These are phyloP conservation scores for Eubasilissa splendida DNA, from an alignment of 2,888 invertebrate genomes.

Conservation along the genomic window DNA sequence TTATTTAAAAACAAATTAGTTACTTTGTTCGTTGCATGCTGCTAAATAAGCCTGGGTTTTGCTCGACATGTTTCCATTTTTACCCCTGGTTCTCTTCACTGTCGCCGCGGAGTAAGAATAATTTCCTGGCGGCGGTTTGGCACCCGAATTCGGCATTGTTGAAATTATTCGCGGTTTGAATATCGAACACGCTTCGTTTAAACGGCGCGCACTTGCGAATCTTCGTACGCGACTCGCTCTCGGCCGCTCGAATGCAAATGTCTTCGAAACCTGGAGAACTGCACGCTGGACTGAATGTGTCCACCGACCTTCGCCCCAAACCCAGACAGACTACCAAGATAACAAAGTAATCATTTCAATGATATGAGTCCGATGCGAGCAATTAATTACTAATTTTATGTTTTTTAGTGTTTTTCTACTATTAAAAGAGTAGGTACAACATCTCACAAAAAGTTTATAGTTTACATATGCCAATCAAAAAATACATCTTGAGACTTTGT, in stretches of 20 bases:
- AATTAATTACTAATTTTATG: too few species aligned
- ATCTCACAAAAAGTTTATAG: too few species aligned
- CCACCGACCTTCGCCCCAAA: constrained; percentile 1
- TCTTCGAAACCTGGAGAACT: neutral
- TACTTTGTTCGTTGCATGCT: constrained; percentile 46
- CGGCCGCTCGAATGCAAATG: neutral
- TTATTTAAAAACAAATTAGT: neutral
- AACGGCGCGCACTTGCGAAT: too few species aligned
- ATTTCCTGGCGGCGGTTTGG: neutral
- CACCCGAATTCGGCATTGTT: neutral
- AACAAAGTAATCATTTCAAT: neutral
- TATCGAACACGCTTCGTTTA: neutral
- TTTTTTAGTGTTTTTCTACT: too few species aligned
- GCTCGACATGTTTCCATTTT: constrained; percentile 45
- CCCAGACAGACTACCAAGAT: neutral
- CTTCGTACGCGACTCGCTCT: too few species aligned
- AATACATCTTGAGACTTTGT: too few species aligned
- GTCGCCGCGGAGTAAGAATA: constrained; percentile 10
- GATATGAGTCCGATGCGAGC: too few species aligned
- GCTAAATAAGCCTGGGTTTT: constrained; percentile 50
- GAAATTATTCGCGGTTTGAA: neutral
- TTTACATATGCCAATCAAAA: too few species aligned
- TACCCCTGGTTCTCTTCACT: constrained; percentile 22
- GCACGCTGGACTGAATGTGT: neutral
- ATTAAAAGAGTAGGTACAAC: too few species aligned